phyloP scores from a whole-genome alignment of 1,140 invertebrate species.

The Polypedilum pembai region DNA sequence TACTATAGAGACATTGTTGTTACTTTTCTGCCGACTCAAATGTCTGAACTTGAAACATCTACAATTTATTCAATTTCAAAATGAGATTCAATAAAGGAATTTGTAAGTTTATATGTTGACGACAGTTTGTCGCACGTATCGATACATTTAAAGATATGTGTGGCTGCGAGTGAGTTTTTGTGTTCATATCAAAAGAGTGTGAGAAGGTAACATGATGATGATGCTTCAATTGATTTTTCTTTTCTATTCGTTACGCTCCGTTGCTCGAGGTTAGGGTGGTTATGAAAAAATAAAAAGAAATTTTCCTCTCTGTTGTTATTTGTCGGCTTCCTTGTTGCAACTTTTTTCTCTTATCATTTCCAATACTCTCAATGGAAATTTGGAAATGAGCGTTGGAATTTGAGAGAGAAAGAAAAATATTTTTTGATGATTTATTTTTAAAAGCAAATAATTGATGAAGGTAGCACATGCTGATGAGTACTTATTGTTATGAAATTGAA shows the following conservation, averaged over 20 bases:
- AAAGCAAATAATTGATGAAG: too few species aligned
- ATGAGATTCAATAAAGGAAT: conserved; percentile 7
- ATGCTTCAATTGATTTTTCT: not conserved
- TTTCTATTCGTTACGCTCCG: not conserved
- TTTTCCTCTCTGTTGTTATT: not conserved
- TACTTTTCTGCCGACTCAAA: not conserved
- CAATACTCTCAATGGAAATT: not conserved
- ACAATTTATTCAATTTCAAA: conserved; percentile 16
- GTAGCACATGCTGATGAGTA: too few species aligned
- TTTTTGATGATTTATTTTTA: too few species aligned
- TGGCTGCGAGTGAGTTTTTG: too few species aligned
- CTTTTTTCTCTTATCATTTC: not conserved
- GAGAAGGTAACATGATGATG: not conserved
- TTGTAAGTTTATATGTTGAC: conserved; percentile 21
- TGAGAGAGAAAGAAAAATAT: too few species aligned
- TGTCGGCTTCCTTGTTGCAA: not conserved
- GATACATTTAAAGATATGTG: too few species aligned
- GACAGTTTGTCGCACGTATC: conserved; percentile 24
- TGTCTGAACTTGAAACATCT: conserved; percentile 17
- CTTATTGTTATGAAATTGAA: too few species aligned
- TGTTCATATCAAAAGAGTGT: too few species aligned
- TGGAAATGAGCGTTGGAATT: not conserved
- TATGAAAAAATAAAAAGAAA: not conserved
- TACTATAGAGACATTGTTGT: not conserved
- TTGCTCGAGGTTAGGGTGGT: not conserved